These are phyloP conservation scores for Tenebrosternarchus preto DNA, from an alignment of 2,113 vertebrate species.

Conservation along the genomic window DNA sequence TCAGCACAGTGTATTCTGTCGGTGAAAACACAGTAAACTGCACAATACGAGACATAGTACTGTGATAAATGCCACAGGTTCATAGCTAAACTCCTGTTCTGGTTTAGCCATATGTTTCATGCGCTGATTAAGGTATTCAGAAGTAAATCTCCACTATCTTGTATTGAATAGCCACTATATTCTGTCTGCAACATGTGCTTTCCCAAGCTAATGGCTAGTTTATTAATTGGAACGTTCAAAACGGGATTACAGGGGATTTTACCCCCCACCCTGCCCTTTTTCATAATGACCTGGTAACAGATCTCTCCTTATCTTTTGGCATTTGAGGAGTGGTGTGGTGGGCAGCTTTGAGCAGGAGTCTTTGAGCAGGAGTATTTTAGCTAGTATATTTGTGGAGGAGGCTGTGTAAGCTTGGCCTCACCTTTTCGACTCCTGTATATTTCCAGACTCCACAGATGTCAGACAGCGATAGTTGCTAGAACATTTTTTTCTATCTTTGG, in stretches of 20 bases:
- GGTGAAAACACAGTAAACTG: conserved; percentile 3
- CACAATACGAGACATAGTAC: conserved; percentile 37
- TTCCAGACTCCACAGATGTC: conserved; percentile 83
- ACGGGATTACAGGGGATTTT: too few species aligned
- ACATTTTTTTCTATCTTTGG: conserved; percentile 80
- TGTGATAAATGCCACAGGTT: conserved; percentile 32
- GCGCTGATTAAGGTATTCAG: background rate
- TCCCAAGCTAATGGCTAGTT: conserved; percentile 10
- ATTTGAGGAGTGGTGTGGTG: background rate
- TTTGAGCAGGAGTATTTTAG: conserved; percentile 15
- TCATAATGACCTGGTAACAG: conserved; percentile 29
- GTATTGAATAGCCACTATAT: conserved; percentile 33
- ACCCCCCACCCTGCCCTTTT: background rate
- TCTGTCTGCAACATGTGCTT: conserved; percentile 3
- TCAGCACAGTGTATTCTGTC: conserved; percentile 32
- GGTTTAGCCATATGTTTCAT: background rate
- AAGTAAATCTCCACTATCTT: background rate
- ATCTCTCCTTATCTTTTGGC: background rate
- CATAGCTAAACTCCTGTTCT: background rate
- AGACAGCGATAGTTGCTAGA: conserved; percentile 65
- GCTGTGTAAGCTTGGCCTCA: conserved; percentile 55
- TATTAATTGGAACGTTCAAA: background rate
- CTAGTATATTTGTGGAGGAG: conserved; percentile 64
- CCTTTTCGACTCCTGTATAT: conserved; percentile 81
- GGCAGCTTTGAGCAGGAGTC: background rate